Base-by-base conservation (phyloP, 2,113 vertebrate genomes). In the Chlamydotis undulata region DNA sequence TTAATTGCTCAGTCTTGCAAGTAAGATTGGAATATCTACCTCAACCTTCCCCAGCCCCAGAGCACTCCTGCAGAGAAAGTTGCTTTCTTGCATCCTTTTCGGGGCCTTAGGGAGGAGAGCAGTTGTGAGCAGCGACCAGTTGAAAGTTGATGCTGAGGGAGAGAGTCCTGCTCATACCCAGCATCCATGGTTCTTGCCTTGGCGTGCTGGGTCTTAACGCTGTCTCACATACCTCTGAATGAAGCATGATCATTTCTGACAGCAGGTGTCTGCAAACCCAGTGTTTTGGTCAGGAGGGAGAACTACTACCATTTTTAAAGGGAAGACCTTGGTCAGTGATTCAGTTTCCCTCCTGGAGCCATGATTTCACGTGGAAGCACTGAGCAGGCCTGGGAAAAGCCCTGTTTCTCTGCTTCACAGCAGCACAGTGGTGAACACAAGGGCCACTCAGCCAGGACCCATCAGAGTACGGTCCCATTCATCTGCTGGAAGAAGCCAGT, bases 311-410 rank as follows among this genome's bases (percentile, higher is more conserved):
- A n/a, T 52, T n/a, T 65, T 64, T 55, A 60, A 64, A 81, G 50
- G 41, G 21, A n/a, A 79, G 8, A 26, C 41, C 14, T 33, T 19
- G 26, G 5, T 25, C 35, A 47, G 39, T 33, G 50, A 39, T 69
- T 28, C 19, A 6, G 15, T 68, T 49, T 68, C 35, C 33, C 26
- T 65, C 45, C 64, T 81, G 45, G 11, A 87, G 33, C 39, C 50
- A 16, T 1, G 6, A 64, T 37, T 67, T 63, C 52, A 50, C 0
- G 0, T 33, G 41, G 45, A 77, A 90, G 60, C 39, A 10, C 13
- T 19, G 35, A n/a, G 28, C 22, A 78, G 29, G 17, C 14, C 39
- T 43, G 41, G 56, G 35, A 49, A 79, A 63, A 90, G 14, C 13
- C 4, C 12, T 39, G 76, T 12, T 71, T 65, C 63, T 61, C 23